A percentile compares a stretch with the other conserved stretches of the same genome.
Conservation (phyloP, 1,140 invertebrate genomes). For the Drosophila auraria region DNA sequence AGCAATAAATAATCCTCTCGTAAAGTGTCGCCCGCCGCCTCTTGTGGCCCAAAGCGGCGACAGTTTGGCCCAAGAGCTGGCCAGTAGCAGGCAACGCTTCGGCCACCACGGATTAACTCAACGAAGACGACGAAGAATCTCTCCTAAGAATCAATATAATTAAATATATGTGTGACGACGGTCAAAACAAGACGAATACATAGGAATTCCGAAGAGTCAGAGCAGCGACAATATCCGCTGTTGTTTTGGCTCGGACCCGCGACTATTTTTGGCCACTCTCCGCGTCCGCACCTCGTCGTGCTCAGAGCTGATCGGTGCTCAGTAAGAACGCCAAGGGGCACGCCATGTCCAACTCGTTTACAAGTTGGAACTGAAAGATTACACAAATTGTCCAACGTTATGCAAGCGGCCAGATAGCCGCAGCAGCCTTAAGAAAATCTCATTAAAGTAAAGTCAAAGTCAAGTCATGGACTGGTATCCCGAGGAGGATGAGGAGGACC, state of each 20-base stretch:
- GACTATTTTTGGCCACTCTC: conserved; percentile 72
- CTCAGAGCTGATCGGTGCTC: conserved; percentile 11
- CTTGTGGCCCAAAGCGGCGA: conserved; percentile 54
- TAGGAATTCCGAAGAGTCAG: conserved; percentile 48
- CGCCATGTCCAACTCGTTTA: conserved; percentile 78
- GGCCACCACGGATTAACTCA: conserved; percentile 41
- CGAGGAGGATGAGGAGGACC: conserved; percentile 92
- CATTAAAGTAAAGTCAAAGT: conserved; percentile 1
- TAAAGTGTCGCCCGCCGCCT: conserved; percentile 47
- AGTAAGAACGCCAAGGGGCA: conserved; percentile 42
- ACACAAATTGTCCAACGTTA: conserved; percentile 55
- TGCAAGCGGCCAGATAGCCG: conserved; percentile 45
- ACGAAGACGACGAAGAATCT: neutral
- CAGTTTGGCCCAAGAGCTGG: conserved; percentile 29
- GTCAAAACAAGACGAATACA: conserved; percentile 58
- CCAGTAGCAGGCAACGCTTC: conserved; percentile 71
- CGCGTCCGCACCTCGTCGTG: conserved; percentile 3
- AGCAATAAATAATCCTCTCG: conserved; percentile 31
- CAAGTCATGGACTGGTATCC: conserved; percentile 88
- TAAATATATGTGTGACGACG: conserved; percentile 39
- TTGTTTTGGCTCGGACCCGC: conserved; percentile 72
- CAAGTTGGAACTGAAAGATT: conserved; percentile 62
- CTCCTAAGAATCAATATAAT: conserved; percentile 38
- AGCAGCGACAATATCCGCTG: conserved; percentile 45
- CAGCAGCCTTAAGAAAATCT: neutral